These are phyloP conservation scores for Grammomys dolichurus DNA, from an alignment of 2,113 vertebrate genomes.

Conservation along the genomic window DNA sequence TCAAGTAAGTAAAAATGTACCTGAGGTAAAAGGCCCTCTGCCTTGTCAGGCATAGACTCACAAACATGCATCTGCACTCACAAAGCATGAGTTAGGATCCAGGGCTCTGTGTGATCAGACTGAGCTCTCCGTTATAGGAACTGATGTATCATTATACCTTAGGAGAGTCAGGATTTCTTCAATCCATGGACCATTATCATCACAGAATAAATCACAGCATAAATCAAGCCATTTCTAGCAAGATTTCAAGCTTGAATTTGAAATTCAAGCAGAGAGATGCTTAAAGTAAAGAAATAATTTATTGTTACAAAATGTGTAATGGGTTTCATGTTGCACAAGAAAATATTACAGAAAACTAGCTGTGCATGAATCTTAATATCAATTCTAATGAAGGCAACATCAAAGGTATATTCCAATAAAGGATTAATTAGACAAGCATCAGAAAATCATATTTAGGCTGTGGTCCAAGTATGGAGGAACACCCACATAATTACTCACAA, in stretches of 20 bases:
- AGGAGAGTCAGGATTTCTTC: neutral
- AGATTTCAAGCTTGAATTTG: neutral
- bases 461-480: slow-evolving; percentile 66
- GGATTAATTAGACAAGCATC: slow-evolving; percentile 10
- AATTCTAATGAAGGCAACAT: slow-evolving; percentile 70
- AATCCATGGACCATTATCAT: neutral
- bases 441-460: slow-evolving; percentile 45
- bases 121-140: neutral
- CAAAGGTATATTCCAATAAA: slow-evolving; percentile 56
- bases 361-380: slow-evolving; percentile 65
- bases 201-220: neutral
- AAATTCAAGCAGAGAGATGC: neutral
- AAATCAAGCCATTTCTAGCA: neutral
- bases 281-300: neutral
- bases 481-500: slow-evolving; percentile 62
- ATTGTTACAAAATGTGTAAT: slow-evolving; percentile 19
- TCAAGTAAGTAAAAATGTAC: neutral
- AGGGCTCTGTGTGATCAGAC: neutral
- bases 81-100: neutral
- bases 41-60: neutral
- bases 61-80: neutral
- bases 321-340: slow-evolving; percentile 19
- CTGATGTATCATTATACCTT: neutral
- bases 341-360: slow-evolving; percentile 63
- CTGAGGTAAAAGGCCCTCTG: neutral